Evolutionary conservation across 2,888 invertebrate species (phyloP).

Genomic region (Polylopha cassiicola): DNA sequence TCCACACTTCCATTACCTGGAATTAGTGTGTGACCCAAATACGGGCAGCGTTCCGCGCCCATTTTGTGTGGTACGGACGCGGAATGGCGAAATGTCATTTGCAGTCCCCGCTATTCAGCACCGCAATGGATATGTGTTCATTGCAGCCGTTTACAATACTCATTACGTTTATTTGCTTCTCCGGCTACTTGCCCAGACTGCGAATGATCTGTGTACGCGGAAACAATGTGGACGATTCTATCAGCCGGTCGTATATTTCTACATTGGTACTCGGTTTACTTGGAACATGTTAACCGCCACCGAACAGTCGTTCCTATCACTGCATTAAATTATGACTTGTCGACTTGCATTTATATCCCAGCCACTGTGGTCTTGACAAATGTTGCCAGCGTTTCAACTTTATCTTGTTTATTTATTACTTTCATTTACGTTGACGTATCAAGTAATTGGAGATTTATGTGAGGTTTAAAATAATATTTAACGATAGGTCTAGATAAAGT

Average conservation of each 20-base stretch:
- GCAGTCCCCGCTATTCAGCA: slow-evolving; percentile 56
- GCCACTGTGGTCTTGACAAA: slow-evolving; percentile 39
- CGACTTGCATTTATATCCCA: slow-evolving; percentile 34
- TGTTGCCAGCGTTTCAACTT: slow-evolving; percentile 28
- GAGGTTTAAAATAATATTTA: too few species aligned
- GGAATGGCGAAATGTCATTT: slow-evolving; percentile 68
- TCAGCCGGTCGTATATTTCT: slow-evolving; percentile 39
- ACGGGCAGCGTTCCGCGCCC: slow-evolving; percentile 44
- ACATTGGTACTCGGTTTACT: slow-evolving; percentile 34
- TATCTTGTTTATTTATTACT: slow-evolving; percentile 26
- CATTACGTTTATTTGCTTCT: slow-evolving; percentile 53
- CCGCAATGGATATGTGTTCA: slow-evolving; percentile 52
- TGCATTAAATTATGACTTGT: slow-evolving; percentile 43
- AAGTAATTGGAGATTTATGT: too few species aligned
- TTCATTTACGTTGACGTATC: neutral
- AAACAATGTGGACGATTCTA: slow-evolving; percentile 41
- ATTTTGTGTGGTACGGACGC: slow-evolving; percentile 58
- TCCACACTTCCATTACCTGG: slow-evolving; percentile 56
- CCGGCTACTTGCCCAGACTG: slow-evolving; percentile 36
- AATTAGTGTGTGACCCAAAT: slow-evolving; percentile 69
- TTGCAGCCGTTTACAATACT: slow-evolving; percentile 47
- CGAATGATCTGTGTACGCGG: slow-evolving; percentile 34
- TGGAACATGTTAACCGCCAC: slow-evolving; percentile 40
- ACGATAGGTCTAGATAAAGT: too few species aligned
- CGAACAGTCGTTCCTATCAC: slow-evolving; percentile 42